phyloP scores from a whole-genome alignment of 2,888 invertebrate genomes.

The Reticulitermes lucifugus region DNA sequence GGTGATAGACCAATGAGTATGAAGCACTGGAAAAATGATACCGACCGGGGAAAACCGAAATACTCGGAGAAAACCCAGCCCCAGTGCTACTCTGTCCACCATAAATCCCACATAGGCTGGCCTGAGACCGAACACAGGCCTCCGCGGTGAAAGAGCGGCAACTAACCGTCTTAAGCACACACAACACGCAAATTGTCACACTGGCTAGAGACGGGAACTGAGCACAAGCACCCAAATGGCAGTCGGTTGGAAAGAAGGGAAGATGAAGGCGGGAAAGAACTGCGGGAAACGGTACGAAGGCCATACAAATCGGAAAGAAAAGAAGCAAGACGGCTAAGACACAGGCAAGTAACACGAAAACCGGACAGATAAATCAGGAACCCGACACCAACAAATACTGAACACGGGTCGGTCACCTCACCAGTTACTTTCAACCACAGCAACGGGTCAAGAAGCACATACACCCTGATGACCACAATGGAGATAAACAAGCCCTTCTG shows the following conservation, averaged over 20 bases:
- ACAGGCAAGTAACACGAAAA: background rate
- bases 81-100: too few relatives aligned
- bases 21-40: too few relatives aligned
- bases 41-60: too few relatives aligned
- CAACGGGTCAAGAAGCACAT: background rate
- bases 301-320: background rate
- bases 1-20: too few relatives aligned
- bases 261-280: background rate
- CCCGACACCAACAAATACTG: background rate
- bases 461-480: background rate
- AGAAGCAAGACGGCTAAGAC: background rate
- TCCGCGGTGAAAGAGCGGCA: too few relatives aligned
- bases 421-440: background rate
- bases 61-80: too few relatives aligned
- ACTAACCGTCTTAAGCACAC: too few relatives aligned
- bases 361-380: background rate
- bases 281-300: background rate
- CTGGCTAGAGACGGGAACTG: background rate
- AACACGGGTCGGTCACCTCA: background rate
- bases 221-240: background rate
- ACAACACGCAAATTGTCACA: too few relatives aligned
- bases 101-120: too few relatives aligned
- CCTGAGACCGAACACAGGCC: too few relatives aligned
- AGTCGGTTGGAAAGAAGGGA: background rate
- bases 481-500: background rate